Evolutionary conservation across 2,797 vertebrate species (phyloP), one percentile per base, ranked within the genome.

Genomic region (Rhynchonycteris naso): DNA sequence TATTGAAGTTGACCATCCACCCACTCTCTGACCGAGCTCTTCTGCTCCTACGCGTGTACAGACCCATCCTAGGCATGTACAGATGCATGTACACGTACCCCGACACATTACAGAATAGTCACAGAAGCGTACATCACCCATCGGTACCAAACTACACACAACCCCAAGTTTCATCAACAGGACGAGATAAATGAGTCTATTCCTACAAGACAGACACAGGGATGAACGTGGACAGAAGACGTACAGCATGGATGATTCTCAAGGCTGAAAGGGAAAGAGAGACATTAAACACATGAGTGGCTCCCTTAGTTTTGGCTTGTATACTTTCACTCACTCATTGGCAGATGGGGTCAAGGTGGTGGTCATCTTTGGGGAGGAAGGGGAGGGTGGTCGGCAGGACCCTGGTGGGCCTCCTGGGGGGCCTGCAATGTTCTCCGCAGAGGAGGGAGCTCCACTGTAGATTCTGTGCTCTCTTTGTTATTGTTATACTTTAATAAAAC

Each of bases 21-120:
- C 78, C 30, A 4, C 33, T 21, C 24, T 52, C 30, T 16, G 21
- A 50, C 54, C 68, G 5, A 22, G 58, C 16, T 7, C 30, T n/a
- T 52, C 63, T 43, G 13, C 15, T 54, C 26, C 54, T n/a, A 66
- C 43, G 52, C 52, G 21, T 1, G 24, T 24, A 38, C 15, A 12
- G 61, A 75, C n/a, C n/a, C n/a, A n/a, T n/a, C n/a, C 54, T n/a
- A 66, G 50, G 52, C 52, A 24, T 1, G 24, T 24, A 38, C 15
- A 12, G 61, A 75, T 1, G 18, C 30, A 33, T 0, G 6, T 7
- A 21, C 47, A 5, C 0, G 1, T 47, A 13, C 14, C 43, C 16
- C 30, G 8, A 1, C 22, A 12, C 13, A 1, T 43, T 18, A 10
- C 52, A 38, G 74, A 50, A 74, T 6, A 8, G 28, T 78, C 87